These are phyloP conservation scores for Labeo calbasu DNA, from an alignment of 2,797 vertebrate genomes.

Conservation along the genomic window DNA sequence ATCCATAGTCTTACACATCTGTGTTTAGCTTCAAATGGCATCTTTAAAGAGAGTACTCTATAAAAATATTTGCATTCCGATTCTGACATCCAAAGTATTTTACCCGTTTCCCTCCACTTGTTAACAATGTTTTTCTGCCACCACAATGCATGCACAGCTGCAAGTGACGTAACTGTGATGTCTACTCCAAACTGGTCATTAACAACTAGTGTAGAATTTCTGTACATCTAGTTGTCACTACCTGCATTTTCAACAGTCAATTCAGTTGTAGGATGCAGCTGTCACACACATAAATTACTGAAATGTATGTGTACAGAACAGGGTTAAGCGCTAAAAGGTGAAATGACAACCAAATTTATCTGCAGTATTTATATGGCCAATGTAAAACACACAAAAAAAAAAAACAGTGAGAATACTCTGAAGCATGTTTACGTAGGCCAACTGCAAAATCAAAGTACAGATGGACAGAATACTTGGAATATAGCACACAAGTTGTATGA, in stretches of 20 bases:
- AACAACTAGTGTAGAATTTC: no score
- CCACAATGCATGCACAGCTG: no score
- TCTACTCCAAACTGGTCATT: no score
- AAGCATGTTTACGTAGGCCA: not conserved
- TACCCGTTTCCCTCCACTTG: no score
- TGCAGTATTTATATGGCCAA: not conserved
- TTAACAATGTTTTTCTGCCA: no score
- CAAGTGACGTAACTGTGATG: no score
- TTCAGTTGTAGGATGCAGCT: not conserved
- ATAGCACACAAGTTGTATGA: not conserved
- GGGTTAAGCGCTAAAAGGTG: not conserved
- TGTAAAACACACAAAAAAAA: not conserved
- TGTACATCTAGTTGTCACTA: no score
- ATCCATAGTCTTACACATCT: no score
- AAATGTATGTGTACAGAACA: not conserved
- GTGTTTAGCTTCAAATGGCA: no score
- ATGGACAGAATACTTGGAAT: not conserved
- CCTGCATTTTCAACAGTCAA: not conserved
- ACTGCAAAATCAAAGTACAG: not conserved
- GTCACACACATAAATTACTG: not conserved
- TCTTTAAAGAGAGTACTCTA: no score
- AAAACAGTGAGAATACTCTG: not conserved
- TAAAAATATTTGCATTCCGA: no score
- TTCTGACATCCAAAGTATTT: no score
- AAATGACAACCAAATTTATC: not conserved